phyloP scores from a whole-genome alignment of 2,888 invertebrate species.

The Eupithecia vulgata region DNA sequence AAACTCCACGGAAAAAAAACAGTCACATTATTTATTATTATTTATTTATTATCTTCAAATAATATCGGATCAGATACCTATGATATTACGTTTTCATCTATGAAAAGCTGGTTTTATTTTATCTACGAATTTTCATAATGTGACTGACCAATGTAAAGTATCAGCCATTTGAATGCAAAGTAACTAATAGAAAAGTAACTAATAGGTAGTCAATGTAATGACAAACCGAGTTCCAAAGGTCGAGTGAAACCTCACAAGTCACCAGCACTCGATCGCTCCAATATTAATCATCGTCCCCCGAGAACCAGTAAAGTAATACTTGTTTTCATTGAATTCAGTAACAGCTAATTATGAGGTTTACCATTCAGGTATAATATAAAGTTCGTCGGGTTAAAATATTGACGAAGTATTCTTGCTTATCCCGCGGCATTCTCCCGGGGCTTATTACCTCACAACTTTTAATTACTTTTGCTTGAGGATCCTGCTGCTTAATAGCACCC shows the following conservation, averaged over 20 bases:
- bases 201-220: neutral
- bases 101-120: neutral
- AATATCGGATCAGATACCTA: no score
- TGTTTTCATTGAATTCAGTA: constrained; percentile 52
- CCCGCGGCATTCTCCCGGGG: constrained; percentile 41
- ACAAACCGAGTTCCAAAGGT: neutral
- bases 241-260: constrained; percentile 34
- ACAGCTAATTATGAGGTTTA: constrained; percentile 48
- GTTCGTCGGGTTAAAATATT: constrained; percentile 57
- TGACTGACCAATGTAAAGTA: neutral
- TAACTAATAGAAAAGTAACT: neutral
- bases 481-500: constrained; percentile 59
- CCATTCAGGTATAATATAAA: constrained; percentile 53
- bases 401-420: constrained; percentile 55
- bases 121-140: neutral
- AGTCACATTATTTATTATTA: no score
- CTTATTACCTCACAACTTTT: constrained; percentile 61
- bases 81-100: no score
- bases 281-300: constrained; percentile 41
- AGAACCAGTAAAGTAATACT: constrained; percentile 38
- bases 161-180: neutral
- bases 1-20: no score
- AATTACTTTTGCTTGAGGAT: constrained; percentile 67
- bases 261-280: constrained; percentile 33
- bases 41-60: no score